Conservation (phyloP, 1,140 invertebrate species). For the Megalopta genalis region DNA sequence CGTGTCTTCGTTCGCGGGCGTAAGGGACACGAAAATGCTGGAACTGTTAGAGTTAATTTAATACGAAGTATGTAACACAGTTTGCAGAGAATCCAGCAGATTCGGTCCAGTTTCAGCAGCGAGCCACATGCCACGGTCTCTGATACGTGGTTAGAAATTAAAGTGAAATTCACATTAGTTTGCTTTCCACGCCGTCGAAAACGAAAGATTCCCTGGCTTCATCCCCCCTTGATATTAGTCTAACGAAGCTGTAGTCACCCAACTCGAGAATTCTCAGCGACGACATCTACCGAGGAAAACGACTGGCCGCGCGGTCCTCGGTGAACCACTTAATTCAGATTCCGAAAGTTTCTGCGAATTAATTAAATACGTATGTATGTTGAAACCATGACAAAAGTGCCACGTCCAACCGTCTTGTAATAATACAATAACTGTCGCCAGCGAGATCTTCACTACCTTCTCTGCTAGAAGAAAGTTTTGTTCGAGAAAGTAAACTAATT, state of each 20-base stretch:
- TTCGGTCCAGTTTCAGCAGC: constrained; percentile 13
- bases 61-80: constrained; percentile 36
- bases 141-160: constrained; percentile 45
- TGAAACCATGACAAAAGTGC: background rate
- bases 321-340: constrained; percentile 28
- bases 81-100: background rate
- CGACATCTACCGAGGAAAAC: background rate
- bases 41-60: constrained; percentile 25
- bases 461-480: too few relatives aligned
- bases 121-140: constrained; percentile 1
- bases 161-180: constrained; percentile 43
- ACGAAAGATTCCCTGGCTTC: constrained; percentile 20
- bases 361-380: constrained; percentile 16
- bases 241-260: constrained; percentile 32
- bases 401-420: too few relatives aligned
- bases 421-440: too few relatives aligned
- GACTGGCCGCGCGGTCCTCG: background rate
- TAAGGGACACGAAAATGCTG: background rate
- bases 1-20: background rate
- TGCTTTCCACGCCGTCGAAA: constrained; percentile 8
- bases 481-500: too few relatives aligned
- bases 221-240: constrained; percentile 21
- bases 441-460: too few relatives aligned
- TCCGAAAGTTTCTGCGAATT: background rate
- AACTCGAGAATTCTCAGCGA: background rate